Conservation (phyloP, 2,888 invertebrate genomes). For the Clostera curtula region DNA sequence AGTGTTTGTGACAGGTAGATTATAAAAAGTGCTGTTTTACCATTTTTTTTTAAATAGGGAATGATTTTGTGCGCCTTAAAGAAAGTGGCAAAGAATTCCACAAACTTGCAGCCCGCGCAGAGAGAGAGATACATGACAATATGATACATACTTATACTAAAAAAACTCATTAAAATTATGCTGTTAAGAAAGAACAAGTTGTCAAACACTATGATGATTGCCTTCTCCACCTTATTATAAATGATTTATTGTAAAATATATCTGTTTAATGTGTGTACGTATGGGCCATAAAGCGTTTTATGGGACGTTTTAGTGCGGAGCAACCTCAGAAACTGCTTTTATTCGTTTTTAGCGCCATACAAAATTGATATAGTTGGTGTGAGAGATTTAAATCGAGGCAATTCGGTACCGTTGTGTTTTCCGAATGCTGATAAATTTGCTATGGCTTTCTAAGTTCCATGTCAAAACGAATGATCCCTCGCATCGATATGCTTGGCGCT, state of each 20-base stretch:
- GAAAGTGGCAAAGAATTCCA: too few relatives aligned
- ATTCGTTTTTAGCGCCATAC: constrained; percentile 58
- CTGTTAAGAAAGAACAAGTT: too few relatives aligned
- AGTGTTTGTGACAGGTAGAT: too few relatives aligned
- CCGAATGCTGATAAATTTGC: constrained; percentile 16
- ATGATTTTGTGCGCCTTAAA: too few relatives aligned
- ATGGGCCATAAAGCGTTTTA: constrained; percentile 65
- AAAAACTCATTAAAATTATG: too few relatives aligned
- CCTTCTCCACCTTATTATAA: constrained; percentile 55
- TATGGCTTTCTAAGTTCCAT: constrained; percentile 13
- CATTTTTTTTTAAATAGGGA: too few relatives aligned
- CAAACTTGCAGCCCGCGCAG: too few relatives aligned
- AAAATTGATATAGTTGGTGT: constrained; percentile 39
- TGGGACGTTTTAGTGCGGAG: constrained; percentile 57
- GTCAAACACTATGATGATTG: too few relatives aligned
- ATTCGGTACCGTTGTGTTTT: constrained; percentile 19
- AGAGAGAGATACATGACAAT: too few relatives aligned
- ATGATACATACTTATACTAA: too few relatives aligned
- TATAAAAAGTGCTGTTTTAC: too few relatives aligned
- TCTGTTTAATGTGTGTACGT: constrained; percentile 64
- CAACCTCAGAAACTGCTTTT: constrained; percentile 59
- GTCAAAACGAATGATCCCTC: constrained; percentile 13
- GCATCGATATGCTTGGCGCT: too few relatives aligned
- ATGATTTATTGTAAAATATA: constrained; percentile 65
- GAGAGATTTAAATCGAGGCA: constrained; percentile 21